These are phyloP conservation scores for Drosophila flavopinicola DNA, from an alignment of 2,888 invertebrate genomes.

Conservation along the genomic window DNA sequence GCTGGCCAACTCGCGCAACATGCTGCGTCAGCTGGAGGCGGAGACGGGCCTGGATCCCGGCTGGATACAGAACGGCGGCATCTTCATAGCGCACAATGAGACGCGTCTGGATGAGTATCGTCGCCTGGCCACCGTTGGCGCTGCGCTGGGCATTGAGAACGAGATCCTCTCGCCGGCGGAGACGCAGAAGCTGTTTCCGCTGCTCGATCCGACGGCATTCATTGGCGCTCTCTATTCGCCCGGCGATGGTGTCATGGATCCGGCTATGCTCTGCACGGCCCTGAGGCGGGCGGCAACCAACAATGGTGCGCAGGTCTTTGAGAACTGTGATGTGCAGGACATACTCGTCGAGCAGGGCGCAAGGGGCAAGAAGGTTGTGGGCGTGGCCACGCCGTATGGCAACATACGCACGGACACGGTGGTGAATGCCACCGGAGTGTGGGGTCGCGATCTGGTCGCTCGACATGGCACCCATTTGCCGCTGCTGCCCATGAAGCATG, in stretches of 20 bases:
- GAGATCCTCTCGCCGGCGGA: constrained; percentile 89
- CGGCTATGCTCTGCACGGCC: constrained; percentile 91
- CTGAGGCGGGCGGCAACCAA: constrained; percentile 89
- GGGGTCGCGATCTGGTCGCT: constrained; percentile 89
- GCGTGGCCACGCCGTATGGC: constrained; percentile 90
- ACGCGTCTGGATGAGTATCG: constrained; percentile 93
- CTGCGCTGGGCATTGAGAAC: constrained; percentile 91
- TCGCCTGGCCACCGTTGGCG: constrained; percentile 91
- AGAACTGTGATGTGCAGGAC: constrained; percentile 90
- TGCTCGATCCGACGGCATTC: constrained; percentile 90
- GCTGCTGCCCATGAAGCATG: constrained; percentile 93
- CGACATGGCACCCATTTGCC: constrained; percentile 87
- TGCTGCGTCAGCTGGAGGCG: constrained; percentile 89
- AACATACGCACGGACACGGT: constrained; percentile 90
- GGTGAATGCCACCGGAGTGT: constrained; percentile 90
- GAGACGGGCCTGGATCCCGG: constrained; percentile 93
- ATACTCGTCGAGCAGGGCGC: constrained; percentile 87
- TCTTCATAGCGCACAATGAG: constrained; percentile 92
- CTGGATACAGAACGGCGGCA: constrained; percentile 95
- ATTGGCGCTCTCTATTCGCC: constrained; percentile 91
- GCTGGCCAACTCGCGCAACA: constrained; percentile 88
- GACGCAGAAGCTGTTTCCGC: constrained; percentile 90
- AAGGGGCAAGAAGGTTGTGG: constrained; percentile 87
- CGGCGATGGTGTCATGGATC: constrained; percentile 93
- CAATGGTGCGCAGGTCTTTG: constrained; percentile 90